Base-by-base conservation (phyloP, 2,888 invertebrate species). In the Drosophila subsilvestris region DNA sequence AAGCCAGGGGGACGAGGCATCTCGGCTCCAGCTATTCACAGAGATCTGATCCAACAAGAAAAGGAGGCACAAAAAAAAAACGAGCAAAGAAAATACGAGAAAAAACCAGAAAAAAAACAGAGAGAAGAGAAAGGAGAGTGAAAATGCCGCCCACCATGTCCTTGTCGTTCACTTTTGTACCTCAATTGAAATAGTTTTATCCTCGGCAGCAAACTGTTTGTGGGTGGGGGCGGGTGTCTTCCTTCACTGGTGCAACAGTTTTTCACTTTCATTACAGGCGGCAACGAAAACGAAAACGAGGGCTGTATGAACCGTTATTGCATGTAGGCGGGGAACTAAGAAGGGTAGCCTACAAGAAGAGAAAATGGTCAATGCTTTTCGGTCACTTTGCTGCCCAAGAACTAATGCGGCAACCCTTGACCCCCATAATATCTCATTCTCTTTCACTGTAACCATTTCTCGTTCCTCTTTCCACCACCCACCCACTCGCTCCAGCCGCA, bases 141-240 rank as follows among this genome's bases (percentile, higher is more conserved):
- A 72, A 79, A 82, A 79, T 80, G 81, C 70, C 78, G 78, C 71
- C 70, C 78, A 76, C 71, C 76, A 61, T 85, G 87, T 79, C 83
- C 87, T 85, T 87, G 86, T 78, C 86, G 82, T 79, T 73, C 76
- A 74, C 78, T 85, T 87, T 82, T 79, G 70, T 78, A 83, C 83
- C 83, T 83, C 87, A 83, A 83, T 83, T 83, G 83, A 87, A 83
- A 83, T 83, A 83, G 83, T 87, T 87, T 81, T 83, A 67, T 66
- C 76, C 79, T 55, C 58, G 74, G 67, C 75, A 75, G 74, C 77
- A 71, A 79, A 70, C 32, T 32, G 32, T 32, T 57, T 57, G 71
- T 37, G 14, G 37, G 71, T 65, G n/a, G n/a, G 14, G 37, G 22
- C 22, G 22, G 25, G 25, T 25, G 5, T 25, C 6, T 25, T 6